Conservation (phyloP, 2,797 vertebrate species). For the Siniperca undulata region DNA sequence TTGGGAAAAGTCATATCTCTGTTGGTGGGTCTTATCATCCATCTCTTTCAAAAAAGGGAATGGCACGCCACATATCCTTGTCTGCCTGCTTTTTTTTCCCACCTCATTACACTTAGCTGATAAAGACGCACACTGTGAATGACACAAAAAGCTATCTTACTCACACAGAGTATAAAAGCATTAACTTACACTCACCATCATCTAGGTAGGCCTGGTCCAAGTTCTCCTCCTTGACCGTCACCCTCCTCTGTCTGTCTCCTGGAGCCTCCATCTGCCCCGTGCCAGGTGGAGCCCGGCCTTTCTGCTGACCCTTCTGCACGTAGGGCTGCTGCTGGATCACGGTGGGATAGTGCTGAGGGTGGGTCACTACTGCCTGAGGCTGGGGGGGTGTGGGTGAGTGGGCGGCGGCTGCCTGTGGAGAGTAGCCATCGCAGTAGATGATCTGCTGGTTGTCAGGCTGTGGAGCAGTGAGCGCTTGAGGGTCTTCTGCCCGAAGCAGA, state of each 20-base stretch:
- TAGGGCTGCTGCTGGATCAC: slow-evolving; percentile 95
- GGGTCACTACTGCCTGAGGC: slow-evolving; percentile 53
- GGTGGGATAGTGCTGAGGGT: slow-evolving; percentile 88
- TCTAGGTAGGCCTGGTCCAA: slow-evolving; percentile 99
- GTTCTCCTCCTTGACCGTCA: slow-evolving; percentile 97
- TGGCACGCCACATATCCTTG: slow-evolving; percentile 20
- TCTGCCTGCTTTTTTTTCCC: not conserved
- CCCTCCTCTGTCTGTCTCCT: slow-evolving; percentile 89
- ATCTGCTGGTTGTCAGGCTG: slow-evolving; percentile 88
- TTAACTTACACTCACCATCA: slow-evolving; percentile 92
- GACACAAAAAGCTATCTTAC: slow-evolving; percentile 10
- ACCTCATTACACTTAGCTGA: not conserved
- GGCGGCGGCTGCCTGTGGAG: slow-evolving; percentile 65
- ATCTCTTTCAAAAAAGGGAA: slow-evolving; percentile 39
- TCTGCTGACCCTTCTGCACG: slow-evolving; percentile 75
- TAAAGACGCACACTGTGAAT: not conserved
- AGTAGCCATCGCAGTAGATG: slow-evolving; percentile 93
- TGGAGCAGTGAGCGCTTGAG: slow-evolving; percentile 57
- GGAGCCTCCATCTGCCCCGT: slow-evolving; percentile 74
- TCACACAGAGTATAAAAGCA: slow-evolving; percentile 65
- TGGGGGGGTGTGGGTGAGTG: slow-evolving; percentile 80
- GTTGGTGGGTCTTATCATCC: slow-evolving; percentile 48
- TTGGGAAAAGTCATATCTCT: slow-evolving; percentile 45
- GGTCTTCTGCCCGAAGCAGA: slow-evolving; percentile 89
- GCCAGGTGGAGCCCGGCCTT: slow-evolving; percentile 71